Conservation (phyloP, 2,113 vertebrate species). For the Paramormyrops kingsleyae region DNA sequence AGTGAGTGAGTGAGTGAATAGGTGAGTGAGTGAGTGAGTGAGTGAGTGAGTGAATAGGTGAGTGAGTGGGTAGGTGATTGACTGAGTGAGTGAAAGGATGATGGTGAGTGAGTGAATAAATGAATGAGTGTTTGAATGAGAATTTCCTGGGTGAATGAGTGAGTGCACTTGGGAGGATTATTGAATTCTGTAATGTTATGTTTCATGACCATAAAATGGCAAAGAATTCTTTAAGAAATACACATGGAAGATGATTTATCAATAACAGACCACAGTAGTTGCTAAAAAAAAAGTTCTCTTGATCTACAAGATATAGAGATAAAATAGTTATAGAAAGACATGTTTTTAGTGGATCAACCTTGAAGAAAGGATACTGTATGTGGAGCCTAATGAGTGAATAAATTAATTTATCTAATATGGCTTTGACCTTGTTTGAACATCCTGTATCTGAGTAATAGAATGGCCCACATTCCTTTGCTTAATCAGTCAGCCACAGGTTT, state of each 20-base stretch:
- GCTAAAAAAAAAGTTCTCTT: not conserved
- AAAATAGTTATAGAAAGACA: not conserved
- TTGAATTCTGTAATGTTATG: not conserved
- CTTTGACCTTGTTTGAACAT: conserved; percentile 8
- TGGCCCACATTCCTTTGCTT: conserved; percentile 3
- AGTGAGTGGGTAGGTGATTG: not conserved
- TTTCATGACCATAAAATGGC: not conserved
- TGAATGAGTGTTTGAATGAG: not conserved
- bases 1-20: not conserved
- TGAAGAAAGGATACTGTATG: not conserved
- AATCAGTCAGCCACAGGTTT: not conserved
- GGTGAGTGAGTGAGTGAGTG: not conserved
- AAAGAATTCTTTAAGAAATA: not conserved
- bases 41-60: not conserved
- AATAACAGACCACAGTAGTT: not conserved
- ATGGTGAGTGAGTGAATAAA: not conserved
- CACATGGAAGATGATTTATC: not conserved
- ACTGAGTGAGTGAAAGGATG: not conserved
- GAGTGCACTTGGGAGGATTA: not conserved
- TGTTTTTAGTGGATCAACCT: not conserved
- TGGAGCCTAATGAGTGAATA: conserved; percentile 14
- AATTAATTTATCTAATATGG: conserved; percentile 15
- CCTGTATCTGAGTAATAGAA: not conserved
- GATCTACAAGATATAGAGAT: not conserved
- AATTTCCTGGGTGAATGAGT: not conserved